Evolutionary conservation across 2,888 invertebrate genomes (phyloP).

Genomic region (Allophyes oxyacanthae): DNA sequence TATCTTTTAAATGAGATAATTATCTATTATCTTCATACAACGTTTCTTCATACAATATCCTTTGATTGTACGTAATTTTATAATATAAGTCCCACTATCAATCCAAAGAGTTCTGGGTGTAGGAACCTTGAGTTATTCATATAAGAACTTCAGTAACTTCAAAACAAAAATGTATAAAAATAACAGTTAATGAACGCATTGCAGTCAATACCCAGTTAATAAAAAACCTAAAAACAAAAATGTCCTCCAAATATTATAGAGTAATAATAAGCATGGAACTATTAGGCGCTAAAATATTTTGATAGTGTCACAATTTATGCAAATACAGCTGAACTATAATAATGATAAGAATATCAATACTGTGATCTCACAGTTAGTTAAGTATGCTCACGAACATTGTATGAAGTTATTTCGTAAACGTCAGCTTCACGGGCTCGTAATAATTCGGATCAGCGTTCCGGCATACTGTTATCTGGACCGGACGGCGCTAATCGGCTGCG

Average conservation of each 20-base stretch:
- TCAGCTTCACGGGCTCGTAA: constrained; percentile 66
- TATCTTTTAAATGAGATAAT: constrained; percentile 41
- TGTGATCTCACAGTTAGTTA: constrained; percentile 34
- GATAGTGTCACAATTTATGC: constrained; percentile 30
- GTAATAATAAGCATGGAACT: too few relatives aligned
- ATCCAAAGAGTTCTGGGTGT: too few relatives aligned
- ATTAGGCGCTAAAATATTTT: constrained; percentile 18
- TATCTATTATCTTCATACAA: constrained; percentile 16
- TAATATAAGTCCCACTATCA: too few relatives aligned
- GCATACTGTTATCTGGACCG: constrained; percentile 83
- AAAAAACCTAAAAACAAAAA: too few relatives aligned
- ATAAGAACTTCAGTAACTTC: not conserved
- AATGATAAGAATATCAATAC: constrained; percentile 39
- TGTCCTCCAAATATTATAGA: too few relatives aligned
- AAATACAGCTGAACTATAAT: constrained; percentile 33
- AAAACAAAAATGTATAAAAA: not conserved
- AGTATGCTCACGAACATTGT: constrained; percentile 46
- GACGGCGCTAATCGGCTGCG: constrained; percentile 82
- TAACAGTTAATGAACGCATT: too few relatives aligned
- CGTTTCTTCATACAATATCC: constrained; percentile 9
- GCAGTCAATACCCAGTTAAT: too few relatives aligned
- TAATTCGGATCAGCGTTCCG: constrained; percentile 84
- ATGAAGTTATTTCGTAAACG: constrained; percentile 61
- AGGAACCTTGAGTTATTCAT: too few relatives aligned
- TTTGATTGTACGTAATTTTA: too few relatives aligned